phyloP scores from a whole-genome alignment of 2,113 vertebrate species.

The Capreolus pygargus region DNA sequence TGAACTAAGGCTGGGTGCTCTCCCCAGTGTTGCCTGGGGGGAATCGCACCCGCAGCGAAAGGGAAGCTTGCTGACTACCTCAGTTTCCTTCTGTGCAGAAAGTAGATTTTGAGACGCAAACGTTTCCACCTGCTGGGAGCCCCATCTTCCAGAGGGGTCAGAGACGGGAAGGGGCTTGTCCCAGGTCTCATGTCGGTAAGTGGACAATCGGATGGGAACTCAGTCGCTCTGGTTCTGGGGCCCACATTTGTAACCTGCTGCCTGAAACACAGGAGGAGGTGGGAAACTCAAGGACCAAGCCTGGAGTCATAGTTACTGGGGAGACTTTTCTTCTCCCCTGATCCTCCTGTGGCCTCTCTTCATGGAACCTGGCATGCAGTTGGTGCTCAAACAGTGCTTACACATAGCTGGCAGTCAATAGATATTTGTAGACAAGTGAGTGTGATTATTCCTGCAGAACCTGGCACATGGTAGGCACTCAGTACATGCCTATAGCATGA shows the following conservation, averaged over 20 bases:
- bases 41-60: background rate
- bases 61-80: background rate
- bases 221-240: background rate
- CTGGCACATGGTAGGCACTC: background rate
- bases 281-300: background rate
- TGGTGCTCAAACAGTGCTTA: background rate
- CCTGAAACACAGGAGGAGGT: accelerated
- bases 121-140: background rate
- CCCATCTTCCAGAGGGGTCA: background rate
- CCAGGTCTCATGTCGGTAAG: background rate
- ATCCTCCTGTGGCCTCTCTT: background rate
- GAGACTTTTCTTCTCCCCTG: background rate
- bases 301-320: background rate
- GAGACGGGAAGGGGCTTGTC: background rate
- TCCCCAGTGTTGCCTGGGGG: background rate
- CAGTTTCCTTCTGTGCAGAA: background rate
- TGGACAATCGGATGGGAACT: background rate
- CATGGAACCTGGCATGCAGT: background rate
- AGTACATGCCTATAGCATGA: background rate
- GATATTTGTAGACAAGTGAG: background rate
- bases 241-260: background rate
- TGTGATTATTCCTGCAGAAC: background rate
- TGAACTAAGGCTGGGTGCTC: background rate
- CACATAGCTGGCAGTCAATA: background rate
- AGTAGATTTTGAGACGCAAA: too few relatives aligned